These are phyloP conservation scores for Timema podura DNA, from an alignment of 2,888 invertebrate genomes.

Conservation along the genomic window DNA sequence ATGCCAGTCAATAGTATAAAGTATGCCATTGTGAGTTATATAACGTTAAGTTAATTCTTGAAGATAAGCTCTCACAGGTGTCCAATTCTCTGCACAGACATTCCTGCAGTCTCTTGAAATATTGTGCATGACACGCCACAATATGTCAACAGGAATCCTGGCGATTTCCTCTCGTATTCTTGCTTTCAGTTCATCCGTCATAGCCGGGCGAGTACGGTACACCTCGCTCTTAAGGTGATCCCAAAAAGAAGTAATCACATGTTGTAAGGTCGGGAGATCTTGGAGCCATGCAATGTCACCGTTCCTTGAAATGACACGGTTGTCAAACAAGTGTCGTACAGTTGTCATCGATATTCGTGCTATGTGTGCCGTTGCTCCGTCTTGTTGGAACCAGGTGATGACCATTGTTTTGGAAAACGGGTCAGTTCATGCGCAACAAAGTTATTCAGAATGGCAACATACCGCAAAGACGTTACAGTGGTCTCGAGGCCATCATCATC, in stretches of 20 bases:
- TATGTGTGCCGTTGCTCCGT: neutral
- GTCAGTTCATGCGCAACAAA: neutral
- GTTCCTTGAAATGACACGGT: neutral
- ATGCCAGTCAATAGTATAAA: too few relatives aligned
- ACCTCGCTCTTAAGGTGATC: neutral
- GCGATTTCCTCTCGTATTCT: neutral
- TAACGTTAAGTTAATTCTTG: neutral
- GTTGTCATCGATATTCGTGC: neutral
- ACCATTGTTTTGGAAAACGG: neutral
- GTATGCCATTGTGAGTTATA: too few relatives aligned
- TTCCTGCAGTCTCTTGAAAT: neutral
- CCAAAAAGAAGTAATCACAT: neutral
- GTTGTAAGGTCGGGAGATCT: neutral
- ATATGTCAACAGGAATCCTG: slow-evolving; percentile 3
- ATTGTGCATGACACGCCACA: neutral
- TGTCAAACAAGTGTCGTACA: neutral
- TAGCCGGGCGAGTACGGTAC: neutral
- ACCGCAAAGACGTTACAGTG: neutral
- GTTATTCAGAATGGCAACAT: neutral
- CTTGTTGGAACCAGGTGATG: neutral
- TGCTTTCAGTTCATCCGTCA: neutral
- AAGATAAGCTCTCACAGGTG: neutral
- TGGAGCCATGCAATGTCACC: neutral
- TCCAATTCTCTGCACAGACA: neutral
- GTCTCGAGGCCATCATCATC: neutral